These are phyloP conservation scores for Butorides virescens DNA, from an alignment of 2,113 vertebrate genomes.

Conservation along the genomic window DNA sequence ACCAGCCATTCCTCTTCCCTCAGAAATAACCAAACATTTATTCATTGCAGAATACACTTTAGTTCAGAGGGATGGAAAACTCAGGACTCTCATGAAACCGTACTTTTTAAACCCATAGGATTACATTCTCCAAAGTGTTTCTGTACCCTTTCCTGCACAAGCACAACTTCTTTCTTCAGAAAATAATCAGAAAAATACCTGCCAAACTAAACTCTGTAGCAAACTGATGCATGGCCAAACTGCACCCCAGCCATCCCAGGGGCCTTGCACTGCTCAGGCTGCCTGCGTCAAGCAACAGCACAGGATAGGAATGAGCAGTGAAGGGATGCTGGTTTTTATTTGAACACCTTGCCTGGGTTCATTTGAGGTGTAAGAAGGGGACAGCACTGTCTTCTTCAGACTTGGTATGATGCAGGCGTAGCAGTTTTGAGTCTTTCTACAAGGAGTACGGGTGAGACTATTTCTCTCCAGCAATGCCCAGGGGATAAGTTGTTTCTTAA, in stretches of 20 bases:
- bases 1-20: neutral
- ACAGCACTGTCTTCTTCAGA: neutral
- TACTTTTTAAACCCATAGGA: neutral
- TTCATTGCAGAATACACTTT: neutral
- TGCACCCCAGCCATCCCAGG: neutral
- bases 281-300: neutral
- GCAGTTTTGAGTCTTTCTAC: neutral
- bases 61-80: constrained; percentile 27
- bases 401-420: neutral
- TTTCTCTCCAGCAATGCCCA: neutral
- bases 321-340: neutral
- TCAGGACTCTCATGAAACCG: neutral
- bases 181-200: neutral
- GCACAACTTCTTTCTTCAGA: neutral
- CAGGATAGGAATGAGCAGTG: neutral
- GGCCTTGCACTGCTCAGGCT: neutral
- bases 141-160: neutral
- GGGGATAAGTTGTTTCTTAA: neutral
- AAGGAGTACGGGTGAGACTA: neutral
- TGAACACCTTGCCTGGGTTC: neutral
- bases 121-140: neutral
- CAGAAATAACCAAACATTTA: constrained; percentile 12
- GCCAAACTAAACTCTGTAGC: neutral
- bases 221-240: neutral
- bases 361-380: neutral